Base-by-base conservation (phyloP, 2,113 vertebrate species). In the Alouatta palliata region DNA sequence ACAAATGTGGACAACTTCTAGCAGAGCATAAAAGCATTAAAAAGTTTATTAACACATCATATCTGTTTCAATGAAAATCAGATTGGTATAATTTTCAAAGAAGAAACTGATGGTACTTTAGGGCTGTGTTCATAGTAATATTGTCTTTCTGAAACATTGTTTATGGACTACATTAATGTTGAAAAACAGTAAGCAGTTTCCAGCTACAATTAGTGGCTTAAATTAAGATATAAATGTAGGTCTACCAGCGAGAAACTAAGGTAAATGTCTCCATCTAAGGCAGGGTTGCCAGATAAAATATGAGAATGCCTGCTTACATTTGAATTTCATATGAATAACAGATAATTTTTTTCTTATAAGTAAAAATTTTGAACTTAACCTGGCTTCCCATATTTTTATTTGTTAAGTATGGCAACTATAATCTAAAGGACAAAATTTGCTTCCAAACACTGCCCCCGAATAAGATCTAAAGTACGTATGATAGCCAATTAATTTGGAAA, bases 271-370 rank as follows among this genome's bases (percentile, higher is more conserved):
- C 66, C 71, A 40, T 84, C 73, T 75, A 52, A 79, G 20, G 37
- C 43, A 90, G 27, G 21, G 19, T 86, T 96, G 87, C 70, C 54
- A 89, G 77, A 68, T 52, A 83, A 95, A 95, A 93, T 79, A 89
- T 17, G 91, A 79, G 83, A 64, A 79, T 37, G 43, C 40, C 56
- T 61, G 84, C 83, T 82, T 87, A 80, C 87, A 85, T 77, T 91
- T 88, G 80, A 95, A 94, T 97, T 93, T 91, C 35, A 80, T 75
- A n/a, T 82, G 54, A 87, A 87, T 70, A 97, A 89, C 40, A 17
- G 3, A 66, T 93, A 37, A 66, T 32, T 64, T 91, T 91, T 97
- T 96, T 96, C 7, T 30, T 77, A 32, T 79, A 92, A 92, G 35
- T 85, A 96, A 92, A 90, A 79, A 13, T 43, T 49, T 87, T 47